Base-by-base conservation (phyloP, 1,140 invertebrate genomes). In the Dendroctonus valens region DNA sequence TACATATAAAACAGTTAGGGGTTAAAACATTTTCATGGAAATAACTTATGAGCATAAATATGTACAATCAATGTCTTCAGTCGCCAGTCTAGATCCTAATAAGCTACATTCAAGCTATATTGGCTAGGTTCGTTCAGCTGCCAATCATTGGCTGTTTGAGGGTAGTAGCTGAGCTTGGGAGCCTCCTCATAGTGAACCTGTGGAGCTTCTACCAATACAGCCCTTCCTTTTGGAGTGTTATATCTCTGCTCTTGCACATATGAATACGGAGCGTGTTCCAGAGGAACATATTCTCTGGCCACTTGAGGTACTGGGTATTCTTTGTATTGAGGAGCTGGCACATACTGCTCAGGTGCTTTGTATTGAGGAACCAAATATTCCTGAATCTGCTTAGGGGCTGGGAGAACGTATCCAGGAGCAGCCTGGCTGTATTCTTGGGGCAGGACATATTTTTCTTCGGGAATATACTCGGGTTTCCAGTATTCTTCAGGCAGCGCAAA, bases 231-330 rank as follows among this genome's bases (percentile, higher is more conserved):
- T 9, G 60, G 60, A n/a, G 60, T 62, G 11, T 62, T 46, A 39
- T 54, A 63, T 11, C 60, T 41, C 6, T 63, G 49, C 11, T 63
- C 60, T 44, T 63, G 51, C 0, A 63, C 60, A 9, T 63, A 63
- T 9, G 60, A 63, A 12, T 54, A 54, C 5, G 60, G 7, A 38
- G 50, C n/a, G 7, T 50, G 15, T 11, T 14, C 39, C 8, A 42
- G 3, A 37, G 51, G 41, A 9, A 42, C 6, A 41, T 62, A 62
- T 51, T 63, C 51, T 37, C 46, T 55, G 26, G 41, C 58, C 38
- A n/a, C 44, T 59, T 7, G 57, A 50, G 59, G 42, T 6, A 50
- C 11, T 46, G 42, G 7, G 38, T 63, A 54, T 54, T 61, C 48
- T 37, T 44, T 44, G 14, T 41, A 12, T 42, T 38, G 38, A 8